A percentile compares a stretch with the other conserved stretches of the same genome.
Evolutionary conservation across 2,888 invertebrate genomes (phyloP).

Genomic region (Netelia virgata): DNA sequence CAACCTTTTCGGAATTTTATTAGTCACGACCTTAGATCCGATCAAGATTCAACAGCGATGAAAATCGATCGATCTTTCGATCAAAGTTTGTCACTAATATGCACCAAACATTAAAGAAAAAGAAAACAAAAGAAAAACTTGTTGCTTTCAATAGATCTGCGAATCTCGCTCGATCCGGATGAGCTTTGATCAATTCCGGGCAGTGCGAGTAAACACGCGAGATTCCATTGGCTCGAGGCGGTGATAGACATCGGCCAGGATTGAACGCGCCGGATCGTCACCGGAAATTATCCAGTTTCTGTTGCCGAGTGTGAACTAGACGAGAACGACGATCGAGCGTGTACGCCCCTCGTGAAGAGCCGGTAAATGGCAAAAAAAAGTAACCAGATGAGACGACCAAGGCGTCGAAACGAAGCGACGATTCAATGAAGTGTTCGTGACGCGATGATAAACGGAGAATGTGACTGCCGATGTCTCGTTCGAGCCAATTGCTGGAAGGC

Average conservation of each 20-base stretch:
- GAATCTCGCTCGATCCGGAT: slow-evolving; percentile 13
- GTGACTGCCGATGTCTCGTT: slow-evolving; percentile 24
- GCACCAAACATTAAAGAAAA: slow-evolving; percentile 1
- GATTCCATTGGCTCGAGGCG: slow-evolving; percentile 13
- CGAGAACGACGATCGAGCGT: neutral
- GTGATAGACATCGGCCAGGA: slow-evolving; percentile 1
- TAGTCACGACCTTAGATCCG: too few relatives aligned
- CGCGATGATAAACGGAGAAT: slow-evolving; percentile 22
- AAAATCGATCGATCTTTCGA: neutral
- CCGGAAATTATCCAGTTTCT: slow-evolving; percentile 57
- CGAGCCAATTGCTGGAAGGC: slow-evolving; percentile 47
- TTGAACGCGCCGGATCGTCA: slow-evolving; percentile 25
- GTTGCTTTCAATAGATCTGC: neutral
- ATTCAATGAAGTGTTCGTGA: slow-evolving; percentile 1
- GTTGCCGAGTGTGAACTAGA: slow-evolving; percentile 7
- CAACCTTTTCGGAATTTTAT: too few relatives aligned
- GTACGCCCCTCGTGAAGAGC: slow-evolving; percentile 7
- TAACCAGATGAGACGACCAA: slow-evolving; percentile 17
- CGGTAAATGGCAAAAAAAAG: slow-evolving; percentile 7
- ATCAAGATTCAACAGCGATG: too few relatives aligned
- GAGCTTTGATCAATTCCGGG: neutral
- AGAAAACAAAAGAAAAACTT: neutral
- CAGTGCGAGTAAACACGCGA: slow-evolving; percentile 1
- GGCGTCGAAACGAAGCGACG: slow-evolving; percentile 8
- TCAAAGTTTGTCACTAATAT: neutral